These are phyloP conservation scores for Zosterops japonicus DNA, from an alignment of 2,113 vertebrate species.

Conservation along the genomic window DNA sequence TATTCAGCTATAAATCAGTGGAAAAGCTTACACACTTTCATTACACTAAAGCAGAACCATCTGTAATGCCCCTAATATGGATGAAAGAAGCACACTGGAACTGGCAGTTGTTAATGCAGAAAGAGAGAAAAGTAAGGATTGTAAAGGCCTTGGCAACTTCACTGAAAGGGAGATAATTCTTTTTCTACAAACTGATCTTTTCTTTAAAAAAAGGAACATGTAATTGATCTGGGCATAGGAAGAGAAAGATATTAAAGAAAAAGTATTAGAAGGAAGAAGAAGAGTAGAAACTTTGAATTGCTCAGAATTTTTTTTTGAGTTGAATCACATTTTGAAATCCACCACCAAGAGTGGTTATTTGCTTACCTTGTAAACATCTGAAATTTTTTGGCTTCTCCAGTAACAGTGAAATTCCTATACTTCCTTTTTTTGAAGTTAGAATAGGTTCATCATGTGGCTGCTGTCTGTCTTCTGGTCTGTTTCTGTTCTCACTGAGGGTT, in stretches of 20 bases:
- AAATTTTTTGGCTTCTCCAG: neutral
- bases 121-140: neutral
- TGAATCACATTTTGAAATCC: neutral
- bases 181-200: neutral
- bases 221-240: neutral
- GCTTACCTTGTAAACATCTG: neutral
- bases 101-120: neutral
- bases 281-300: neutral
- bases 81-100: neutral
- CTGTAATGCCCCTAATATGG: neutral
- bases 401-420: neutral
- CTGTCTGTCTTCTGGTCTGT: neutral
- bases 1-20: conserved; percentile 5
- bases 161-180: neutral
- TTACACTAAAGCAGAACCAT: neutral
- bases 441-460: neutral
- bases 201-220: neutral
- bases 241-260: neutral
- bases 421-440: neutral
- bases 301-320: neutral
- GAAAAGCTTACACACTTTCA: neutral
- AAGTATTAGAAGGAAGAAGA: neutral
- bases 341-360: neutral
- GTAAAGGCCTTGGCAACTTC: neutral
- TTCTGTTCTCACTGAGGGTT: neutral